Percentiles rank a stretch among this genome's conserved stretches.
phyloP scores from a whole-genome alignment of 2,797 vertebrate genomes.

The Trachurus trachurus region DNA sequence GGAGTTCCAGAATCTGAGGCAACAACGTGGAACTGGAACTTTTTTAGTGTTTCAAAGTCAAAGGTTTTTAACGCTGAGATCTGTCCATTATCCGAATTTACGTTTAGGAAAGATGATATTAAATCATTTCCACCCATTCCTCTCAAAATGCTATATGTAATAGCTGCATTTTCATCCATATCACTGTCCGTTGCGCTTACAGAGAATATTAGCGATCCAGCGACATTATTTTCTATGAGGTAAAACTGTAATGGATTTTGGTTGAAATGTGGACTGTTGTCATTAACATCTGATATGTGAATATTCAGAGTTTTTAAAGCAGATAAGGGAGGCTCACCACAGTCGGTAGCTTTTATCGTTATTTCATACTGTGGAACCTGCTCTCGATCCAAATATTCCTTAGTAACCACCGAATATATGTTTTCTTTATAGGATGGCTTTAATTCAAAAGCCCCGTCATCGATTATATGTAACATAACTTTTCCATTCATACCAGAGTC shows the following conservation, averaged over 20 bases:
- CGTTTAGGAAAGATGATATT: conserved; percentile 45
- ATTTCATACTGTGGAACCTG: conserved; percentile 76
- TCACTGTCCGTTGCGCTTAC: conserved; percentile 66
- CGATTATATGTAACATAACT: conserved; percentile 30
- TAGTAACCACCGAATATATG: conserved; percentile 68
- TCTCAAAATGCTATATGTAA: conserved; percentile 52
- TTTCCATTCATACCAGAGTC: conserved; percentile 68
- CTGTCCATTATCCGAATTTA: conserved; percentile 84
- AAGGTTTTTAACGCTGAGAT: conserved; percentile 85
- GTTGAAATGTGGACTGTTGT: conserved; percentile 84
- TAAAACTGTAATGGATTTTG: conserved; percentile 85
- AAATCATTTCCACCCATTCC: neutral
- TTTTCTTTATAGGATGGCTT: conserved; percentile 73
- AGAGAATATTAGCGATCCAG: conserved; percentile 67
- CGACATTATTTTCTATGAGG: conserved; percentile 84
- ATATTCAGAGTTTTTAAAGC: conserved; percentile 78
- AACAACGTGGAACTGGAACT: too few species aligned
- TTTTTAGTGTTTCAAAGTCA: conserved; percentile 35
- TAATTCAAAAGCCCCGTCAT: conserved; percentile 66
- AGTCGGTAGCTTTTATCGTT: conserved; percentile 83
- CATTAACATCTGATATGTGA: conserved; percentile 86
- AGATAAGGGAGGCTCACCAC: conserved; percentile 81
- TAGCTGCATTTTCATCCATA: conserved; percentile 48
- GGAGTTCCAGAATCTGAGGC: too few species aligned
- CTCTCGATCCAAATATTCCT: conserved; percentile 83